Conservation (phyloP, 2,113 vertebrate genomes). For the Madoqua kirkii region DNA sequence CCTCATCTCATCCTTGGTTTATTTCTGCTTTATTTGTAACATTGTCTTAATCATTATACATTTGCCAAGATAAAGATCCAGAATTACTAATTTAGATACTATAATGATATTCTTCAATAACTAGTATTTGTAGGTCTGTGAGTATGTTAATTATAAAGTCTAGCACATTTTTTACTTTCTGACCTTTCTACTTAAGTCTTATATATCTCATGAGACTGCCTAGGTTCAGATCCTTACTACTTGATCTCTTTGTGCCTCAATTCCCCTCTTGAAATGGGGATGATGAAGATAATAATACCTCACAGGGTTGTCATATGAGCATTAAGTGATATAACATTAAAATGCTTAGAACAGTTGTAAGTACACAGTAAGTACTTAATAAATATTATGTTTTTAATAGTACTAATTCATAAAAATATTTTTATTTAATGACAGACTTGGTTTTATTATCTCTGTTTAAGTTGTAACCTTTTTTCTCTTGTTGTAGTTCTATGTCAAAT, state of each 20-base stretch:
- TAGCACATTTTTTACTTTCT: slow-evolving; percentile 24
- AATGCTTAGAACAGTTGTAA: not conserved
- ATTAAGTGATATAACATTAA: not conserved
- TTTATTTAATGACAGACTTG: slow-evolving; percentile 26
- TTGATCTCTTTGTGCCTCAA: slow-evolving; percentile 37
- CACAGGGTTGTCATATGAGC: not conserved
- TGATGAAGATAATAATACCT: slow-evolving; percentile 33
- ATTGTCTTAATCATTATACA: not conserved
- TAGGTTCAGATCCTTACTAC: not conserved
- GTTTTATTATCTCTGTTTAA: slow-evolving; percentile 22
- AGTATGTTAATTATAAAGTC: not conserved
- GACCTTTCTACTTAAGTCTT: slow-evolving; percentile 8
- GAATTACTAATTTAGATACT: not conserved
- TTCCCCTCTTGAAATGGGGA: slow-evolving; percentile 11
- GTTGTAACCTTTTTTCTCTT: not conserved
- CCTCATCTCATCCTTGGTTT: not conserved
- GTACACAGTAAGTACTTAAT: not conserved
- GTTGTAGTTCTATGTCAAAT: not conserved
- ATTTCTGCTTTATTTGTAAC: slow-evolving; percentile 32
- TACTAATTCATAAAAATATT: not conserved
- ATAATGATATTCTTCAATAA: not conserved
- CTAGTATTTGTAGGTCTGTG: not conserved
- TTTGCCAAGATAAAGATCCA: slow-evolving; percentile 26
- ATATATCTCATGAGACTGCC: not conserved
- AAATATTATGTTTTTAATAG: not conserved